phyloP scores from a whole-genome alignment of 2,888 invertebrate species.

The Odontomyia ornata region DNA sequence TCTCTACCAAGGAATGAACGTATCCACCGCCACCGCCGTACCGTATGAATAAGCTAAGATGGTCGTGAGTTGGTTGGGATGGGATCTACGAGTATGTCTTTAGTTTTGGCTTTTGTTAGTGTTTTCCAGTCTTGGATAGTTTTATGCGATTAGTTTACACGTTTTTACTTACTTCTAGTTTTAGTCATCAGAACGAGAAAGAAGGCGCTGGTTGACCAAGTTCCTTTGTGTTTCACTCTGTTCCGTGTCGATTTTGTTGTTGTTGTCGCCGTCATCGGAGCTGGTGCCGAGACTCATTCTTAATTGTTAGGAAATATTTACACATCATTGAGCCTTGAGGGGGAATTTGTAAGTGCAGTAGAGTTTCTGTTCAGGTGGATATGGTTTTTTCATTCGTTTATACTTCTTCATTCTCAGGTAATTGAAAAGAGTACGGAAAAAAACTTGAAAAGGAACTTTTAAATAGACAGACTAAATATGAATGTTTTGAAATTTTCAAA shows the following conservation, averaged over 20 bases:
- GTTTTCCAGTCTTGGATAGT: slow-evolving; percentile 36
- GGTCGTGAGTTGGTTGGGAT: slow-evolving; percentile 24
- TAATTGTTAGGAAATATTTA: slow-evolving; percentile 37
- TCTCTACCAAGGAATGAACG: slow-evolving; percentile 11
- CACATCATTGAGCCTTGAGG: slow-evolving; percentile 23
- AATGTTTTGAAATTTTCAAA: slow-evolving; percentile 1
- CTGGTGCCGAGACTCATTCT: background rate
- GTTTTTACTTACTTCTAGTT: slow-evolving; percentile 41
- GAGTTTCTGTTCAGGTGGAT: slow-evolving; percentile 3
- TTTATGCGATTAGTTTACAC: slow-evolving; percentile 45
- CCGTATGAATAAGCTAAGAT: background rate
- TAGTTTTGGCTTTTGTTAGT: background rate
- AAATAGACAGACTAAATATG: background rate
- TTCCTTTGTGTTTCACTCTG: slow-evolving; percentile 24
- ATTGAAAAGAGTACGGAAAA: background rate
- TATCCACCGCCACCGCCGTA: too few species aligned
- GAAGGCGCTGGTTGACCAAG: slow-evolving; percentile 28
- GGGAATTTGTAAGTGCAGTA: slow-evolving; percentile 2
- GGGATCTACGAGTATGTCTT: background rate
- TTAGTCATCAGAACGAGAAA: too few species aligned
- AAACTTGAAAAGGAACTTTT: slow-evolving; percentile 15
- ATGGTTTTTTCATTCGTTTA: background rate
- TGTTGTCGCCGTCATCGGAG: slow-evolving; percentile 4
- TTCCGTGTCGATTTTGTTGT: background rate
- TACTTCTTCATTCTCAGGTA: background rate